Conservation (phyloP, 2,888 invertebrate species). For the Lithophane ornitopus region DNA sequence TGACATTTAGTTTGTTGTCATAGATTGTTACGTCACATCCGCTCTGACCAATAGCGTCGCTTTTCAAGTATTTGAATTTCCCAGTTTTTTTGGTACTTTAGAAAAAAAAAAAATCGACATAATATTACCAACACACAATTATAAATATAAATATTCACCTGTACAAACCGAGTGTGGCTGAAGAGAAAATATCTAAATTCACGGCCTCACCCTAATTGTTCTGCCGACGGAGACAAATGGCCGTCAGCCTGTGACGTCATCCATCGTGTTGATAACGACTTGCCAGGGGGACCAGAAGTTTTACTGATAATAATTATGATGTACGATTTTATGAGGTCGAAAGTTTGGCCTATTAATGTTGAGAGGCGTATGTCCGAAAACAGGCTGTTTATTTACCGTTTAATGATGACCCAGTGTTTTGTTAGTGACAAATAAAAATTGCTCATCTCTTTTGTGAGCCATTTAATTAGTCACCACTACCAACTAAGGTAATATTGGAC, state of each 20-base stretch:
- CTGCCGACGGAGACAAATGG: constrained; percentile 62
- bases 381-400: background rate
- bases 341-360: constrained; percentile 22
- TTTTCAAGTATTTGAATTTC: too few relatives aligned
- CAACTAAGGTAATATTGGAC: too few relatives aligned
- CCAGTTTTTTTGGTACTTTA: too few relatives aligned
- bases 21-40: too few relatives aligned
- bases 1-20: too few relatives aligned
- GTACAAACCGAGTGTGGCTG: background rate
- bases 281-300: constrained; percentile 52
- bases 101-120: too few relatives aligned
- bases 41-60: too few relatives aligned
- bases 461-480: too few relatives aligned
- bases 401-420: too few relatives aligned
- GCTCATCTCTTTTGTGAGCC: too few relatives aligned
- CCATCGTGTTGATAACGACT: constrained; percentile 56
- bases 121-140: background rate
- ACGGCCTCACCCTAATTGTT: constrained; percentile 61
- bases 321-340: constrained; percentile 17
- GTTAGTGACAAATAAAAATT: too few relatives aligned
- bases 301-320: constrained; percentile 40
- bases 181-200: constrained; percentile 53
- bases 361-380: background rate
- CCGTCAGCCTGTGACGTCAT: constrained; percentile 55
- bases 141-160: constrained; percentile 36